Percentiles rank a stretch among this genome's conserved stretches.
Conservation (phyloP, 2,797 vertebrate species). For the Epinephelus coioides region DNA sequence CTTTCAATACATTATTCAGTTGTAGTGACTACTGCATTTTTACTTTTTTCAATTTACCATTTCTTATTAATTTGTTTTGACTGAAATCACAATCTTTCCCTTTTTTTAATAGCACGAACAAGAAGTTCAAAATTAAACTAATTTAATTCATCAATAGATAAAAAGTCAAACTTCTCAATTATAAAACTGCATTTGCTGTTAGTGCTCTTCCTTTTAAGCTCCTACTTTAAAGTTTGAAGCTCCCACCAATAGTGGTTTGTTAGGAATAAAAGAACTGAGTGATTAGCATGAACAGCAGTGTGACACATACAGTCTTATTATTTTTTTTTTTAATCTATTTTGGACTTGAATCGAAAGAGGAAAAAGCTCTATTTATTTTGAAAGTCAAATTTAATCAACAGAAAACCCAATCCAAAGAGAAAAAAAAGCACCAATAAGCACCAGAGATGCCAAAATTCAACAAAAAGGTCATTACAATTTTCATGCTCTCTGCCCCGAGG, state of each 20-base stretch:
- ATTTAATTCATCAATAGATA: background rate
- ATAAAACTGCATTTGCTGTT: background rate
- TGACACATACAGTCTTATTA: background rate
- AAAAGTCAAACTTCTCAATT: background rate
- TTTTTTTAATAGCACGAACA: background rate
- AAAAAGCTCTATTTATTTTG: background rate
- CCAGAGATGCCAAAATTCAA: slow-evolving; percentile 9
- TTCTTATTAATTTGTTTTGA: too few species aligned
- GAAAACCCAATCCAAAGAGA: background rate
- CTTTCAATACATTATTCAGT: too few species aligned
- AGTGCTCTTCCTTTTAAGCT: background rate
- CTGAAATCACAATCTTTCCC: too few species aligned
- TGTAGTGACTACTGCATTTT: too few species aligned
- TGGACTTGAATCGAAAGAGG: background rate
- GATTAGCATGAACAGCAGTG: background rate
- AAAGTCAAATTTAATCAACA: slow-evolving; percentile 25
- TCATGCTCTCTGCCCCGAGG: background rate
- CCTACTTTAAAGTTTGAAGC: background rate
- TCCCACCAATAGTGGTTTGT: background rate
- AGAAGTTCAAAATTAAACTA: background rate
- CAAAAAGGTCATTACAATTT: background rate
- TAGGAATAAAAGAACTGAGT: background rate
- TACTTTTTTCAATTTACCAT: too few species aligned
- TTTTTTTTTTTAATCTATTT: background rate
- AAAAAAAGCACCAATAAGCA: background rate